Evolutionary conservation across 2,888 invertebrate species (phyloP).

Genomic region (Apamea monoglypha): DNA sequence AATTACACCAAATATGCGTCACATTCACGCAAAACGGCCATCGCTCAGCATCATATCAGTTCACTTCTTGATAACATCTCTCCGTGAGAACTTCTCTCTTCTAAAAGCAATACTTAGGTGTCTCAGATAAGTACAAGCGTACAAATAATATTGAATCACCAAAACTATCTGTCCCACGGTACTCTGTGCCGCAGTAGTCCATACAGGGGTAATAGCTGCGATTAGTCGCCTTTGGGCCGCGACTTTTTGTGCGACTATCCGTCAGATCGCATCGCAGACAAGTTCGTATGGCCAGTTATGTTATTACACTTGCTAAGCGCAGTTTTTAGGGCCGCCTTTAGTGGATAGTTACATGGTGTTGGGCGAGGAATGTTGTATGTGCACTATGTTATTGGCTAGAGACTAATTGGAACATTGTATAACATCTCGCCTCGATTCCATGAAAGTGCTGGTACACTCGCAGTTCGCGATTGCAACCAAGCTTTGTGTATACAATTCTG

Average conservation of each 20-base stretch:
- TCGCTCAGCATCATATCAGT: too few species aligned
- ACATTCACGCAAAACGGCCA: too few species aligned
- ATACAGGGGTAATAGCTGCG: constrained; percentile 72
- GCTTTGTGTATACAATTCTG: not conserved
- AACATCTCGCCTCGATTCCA: not conserved
- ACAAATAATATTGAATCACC: not conserved
- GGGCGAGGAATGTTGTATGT: constrained; percentile 23
- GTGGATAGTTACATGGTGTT: constrained; percentile 47
- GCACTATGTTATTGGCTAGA: constrained; percentile 26
- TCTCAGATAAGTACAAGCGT: not conserved
- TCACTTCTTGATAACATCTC: not conserved
- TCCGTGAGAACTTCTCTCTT: not conserved
- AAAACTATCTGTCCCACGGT: constrained; percentile 11
- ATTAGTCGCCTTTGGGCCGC: constrained; percentile 71
- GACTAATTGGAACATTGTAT: constrained; percentile 42
- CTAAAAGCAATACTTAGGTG: not conserved
- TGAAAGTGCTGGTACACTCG: not conserved
- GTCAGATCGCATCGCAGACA: constrained; percentile 68
- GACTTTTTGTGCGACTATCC: constrained; percentile 69
- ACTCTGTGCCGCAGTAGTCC: constrained; percentile 61
- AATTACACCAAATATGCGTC: too few species aligned
- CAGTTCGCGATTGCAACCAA: not conserved
- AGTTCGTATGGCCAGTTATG: constrained; percentile 61
- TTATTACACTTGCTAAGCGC: constrained; percentile 69
- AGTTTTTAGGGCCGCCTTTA: constrained; percentile 47